A percentile compares a stretch with the other conserved stretches of the same genome.
Conservation (phyloP, 2,888 invertebrate species). For the Epirrhoe tristata region DNA sequence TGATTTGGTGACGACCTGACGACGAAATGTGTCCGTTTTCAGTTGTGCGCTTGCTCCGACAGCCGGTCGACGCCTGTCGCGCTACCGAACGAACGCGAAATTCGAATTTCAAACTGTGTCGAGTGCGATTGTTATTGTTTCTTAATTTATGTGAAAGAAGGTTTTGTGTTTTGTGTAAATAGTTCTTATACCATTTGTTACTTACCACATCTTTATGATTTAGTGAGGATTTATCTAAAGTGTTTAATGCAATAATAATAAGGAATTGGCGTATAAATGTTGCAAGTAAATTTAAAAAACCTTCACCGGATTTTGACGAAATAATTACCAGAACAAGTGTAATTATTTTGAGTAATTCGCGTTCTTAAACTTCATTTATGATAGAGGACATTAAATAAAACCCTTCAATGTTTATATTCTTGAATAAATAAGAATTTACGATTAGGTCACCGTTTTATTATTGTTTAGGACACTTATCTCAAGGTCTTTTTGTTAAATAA, state of each 20-base stretch:
- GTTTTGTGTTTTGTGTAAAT: slow-evolving; percentile 44
- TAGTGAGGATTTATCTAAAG: slow-evolving; percentile 50
- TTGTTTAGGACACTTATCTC: slow-evolving; percentile 24
- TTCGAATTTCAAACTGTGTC: slow-evolving; percentile 53
- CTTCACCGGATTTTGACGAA: slow-evolving; percentile 21
- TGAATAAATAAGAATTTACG: background rate
- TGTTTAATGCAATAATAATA: slow-evolving; percentile 46
- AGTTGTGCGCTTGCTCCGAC: slow-evolving; percentile 75
- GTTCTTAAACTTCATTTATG: background rate
- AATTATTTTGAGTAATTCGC: slow-evolving; percentile 13
- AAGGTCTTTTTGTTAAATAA: slow-evolving; percentile 8
- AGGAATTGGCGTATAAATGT: slow-evolving; percentile 5
- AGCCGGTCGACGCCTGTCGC: slow-evolving; percentile 70
- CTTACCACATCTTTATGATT: slow-evolving; percentile 42
- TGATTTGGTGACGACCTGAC: slow-evolving; percentile 66
- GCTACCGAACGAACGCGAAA: slow-evolving; percentile 48
- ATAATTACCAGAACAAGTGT: slow-evolving; percentile 3
- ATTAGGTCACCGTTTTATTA: slow-evolving; percentile 25
- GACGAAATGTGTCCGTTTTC: slow-evolving; percentile 62
- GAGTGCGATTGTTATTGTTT: slow-evolving; percentile 58
- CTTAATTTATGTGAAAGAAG: slow-evolving; percentile 49
- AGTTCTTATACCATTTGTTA: no score
- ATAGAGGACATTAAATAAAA: background rate
- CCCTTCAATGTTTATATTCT: background rate
- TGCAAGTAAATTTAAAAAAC: slow-evolving; percentile 9